phyloP scores from a whole-genome alignment of 1,140 invertebrate species.

The Solenopsis invicta region DNA sequence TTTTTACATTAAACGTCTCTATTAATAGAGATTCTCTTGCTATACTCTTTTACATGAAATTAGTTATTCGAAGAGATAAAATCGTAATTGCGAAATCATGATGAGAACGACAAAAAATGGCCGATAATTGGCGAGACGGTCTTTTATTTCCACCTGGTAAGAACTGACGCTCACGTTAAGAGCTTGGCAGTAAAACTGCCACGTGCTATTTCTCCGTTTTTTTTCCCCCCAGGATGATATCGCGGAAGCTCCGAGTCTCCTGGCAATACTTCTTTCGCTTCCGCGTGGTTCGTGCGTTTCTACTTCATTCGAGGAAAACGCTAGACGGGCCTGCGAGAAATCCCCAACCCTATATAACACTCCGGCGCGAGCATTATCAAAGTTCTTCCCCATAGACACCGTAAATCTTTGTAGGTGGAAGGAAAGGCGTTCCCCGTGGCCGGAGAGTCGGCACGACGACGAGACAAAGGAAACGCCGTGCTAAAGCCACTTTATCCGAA shows the following conservation, averaged over 20 bases:
- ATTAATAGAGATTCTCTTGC: neutral
- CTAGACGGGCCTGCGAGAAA: constrained; percentile 37
- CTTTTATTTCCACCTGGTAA: constrained; percentile 23
- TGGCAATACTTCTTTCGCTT: constrained; percentile 61
- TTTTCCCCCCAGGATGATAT: neutral
- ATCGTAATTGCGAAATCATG: neutral
- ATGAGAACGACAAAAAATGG: neutral
- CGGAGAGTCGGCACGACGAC: constrained; percentile 27
- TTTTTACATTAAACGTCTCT: neutral
- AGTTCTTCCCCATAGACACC: constrained; percentile 70
- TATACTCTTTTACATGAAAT: neutral
- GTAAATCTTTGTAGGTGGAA: constrained; percentile 70
- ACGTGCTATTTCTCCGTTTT: constrained; percentile 8
- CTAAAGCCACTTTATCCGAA: constrained; percentile 66
- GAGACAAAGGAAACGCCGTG: constrained; percentile 60
- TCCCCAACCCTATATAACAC: constrained; percentile 27
- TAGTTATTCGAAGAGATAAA: neutral
- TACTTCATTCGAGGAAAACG: constrained; percentile 32
- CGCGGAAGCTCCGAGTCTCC: constrained; percentile 10
- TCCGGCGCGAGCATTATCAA: constrained; percentile 64
- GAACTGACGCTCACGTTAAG: neutral
- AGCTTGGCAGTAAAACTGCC: constrained; percentile 7
- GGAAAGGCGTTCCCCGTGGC: constrained; percentile 30
- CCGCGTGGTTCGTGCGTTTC: constrained; percentile 19
- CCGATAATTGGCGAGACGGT: neutral